Base-by-base conservation (phyloP, 2,888 invertebrate species). In the Lagria hirta region DNA sequence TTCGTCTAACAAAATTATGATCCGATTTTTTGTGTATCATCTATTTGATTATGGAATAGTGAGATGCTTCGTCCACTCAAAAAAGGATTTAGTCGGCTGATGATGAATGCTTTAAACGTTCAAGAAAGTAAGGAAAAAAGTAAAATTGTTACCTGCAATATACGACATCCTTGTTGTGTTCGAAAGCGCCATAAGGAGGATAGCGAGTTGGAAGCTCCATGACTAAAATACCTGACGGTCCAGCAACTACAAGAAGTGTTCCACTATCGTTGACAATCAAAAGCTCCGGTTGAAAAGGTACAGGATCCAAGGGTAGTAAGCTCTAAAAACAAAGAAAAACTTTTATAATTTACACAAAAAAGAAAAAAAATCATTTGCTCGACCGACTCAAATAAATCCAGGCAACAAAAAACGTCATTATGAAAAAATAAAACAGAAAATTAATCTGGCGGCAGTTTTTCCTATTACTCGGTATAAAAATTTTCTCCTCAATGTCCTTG, bases 181-280 rank as follows among this genome's bases (percentile, higher is more conserved):
- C 80, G 63, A 82, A 84, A 37, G 79, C 77, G 0, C 82, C 81
- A 7, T 79, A 79, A 11, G 82, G 79, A 7, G 87, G 86, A 79
- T 83, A 84, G 48, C 84, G 73, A 27, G 79, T 73, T 0, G 89
- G 90, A 43, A 91, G 72, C 60, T 86, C 83, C 12, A 85, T 74
- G 7, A 88, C 75, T 34, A 80, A 76, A 40, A 86, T 79, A 0
- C 89, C 89, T 32, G 79, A 72, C 3, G 79, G 73, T 1, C 89
- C 88, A 74, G 82, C 81, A 7, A 88, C 74, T 36, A 82, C 83
- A 30, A 88, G 64, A 30, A 84, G 76, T 35, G 82, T 81, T 16
- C 83, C 82, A 22, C 80, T 80, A 10, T 75, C 73, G 65, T 86
- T 88, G 63, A 79, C 75, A 51, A 78, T 62, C 49, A 91, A 61